Base-by-base conservation (phyloP, 2,113 vertebrate genomes). In the Poeciliopsis occidentalis region DNA sequence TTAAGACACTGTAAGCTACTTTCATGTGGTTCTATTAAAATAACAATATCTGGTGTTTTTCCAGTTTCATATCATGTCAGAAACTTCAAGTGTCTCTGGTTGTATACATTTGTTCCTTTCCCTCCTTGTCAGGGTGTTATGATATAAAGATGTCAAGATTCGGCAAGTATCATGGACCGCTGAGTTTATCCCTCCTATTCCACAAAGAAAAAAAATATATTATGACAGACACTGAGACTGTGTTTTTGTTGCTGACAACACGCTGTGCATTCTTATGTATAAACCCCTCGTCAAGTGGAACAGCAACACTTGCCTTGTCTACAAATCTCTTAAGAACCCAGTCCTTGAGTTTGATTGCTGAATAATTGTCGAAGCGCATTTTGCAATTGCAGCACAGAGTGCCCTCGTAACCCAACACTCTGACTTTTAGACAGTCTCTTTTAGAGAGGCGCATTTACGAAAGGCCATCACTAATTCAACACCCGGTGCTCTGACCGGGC, bases 401-500 rank as follows among this genome's bases (percentile, higher is more conserved):
- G 31, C 31, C 41, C 62, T 83, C 73, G 62, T 67, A 74, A 78
- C 87, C 67, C 80, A 47, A 3, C 65, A 44, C 72, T 82, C 75
- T 74, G 81, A 85, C 89, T 94, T 89, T 80, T 27, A 83, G 63
- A 73, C 72, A 62, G 71, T 54, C 73, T 74, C 44, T 79, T 78
- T 39, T 51, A 67, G 57, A 70, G 70, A 73, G 79, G 75, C 72
- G 39, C 65, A 32, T 74, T 79, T 19, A 68, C 78, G 69, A 93
- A 39, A 91, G 88, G 88, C 90, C 87, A 90, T 85, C 76, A 75
- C 85, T 85, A 78, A 91, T 90, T 92, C 71, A 88, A 78, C 72
- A 77, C 51, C 66, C 62, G 37, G 66, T 87, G 73, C 73, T 78
- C 75, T 87, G 79, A 86, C 85, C 83, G 29, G 75, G 82, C 74